These are phyloP conservation scores for Morpho helenor DNA, from an alignment of 2,888 invertebrate species.

Conservation along the genomic window DNA sequence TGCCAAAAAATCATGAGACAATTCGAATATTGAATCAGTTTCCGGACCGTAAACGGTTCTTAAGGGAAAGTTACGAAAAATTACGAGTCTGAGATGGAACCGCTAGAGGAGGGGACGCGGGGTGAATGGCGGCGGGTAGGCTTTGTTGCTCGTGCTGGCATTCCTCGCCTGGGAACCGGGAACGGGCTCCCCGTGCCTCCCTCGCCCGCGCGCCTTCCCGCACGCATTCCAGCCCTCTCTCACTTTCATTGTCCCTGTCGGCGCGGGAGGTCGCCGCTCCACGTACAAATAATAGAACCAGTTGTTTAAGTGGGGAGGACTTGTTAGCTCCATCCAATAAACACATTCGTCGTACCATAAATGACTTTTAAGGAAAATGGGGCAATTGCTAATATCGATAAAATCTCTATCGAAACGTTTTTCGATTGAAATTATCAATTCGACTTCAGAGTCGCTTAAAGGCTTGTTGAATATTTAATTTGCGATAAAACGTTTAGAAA, in stretches of 20 bases:
- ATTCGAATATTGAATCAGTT: slow-evolving; percentile 33
- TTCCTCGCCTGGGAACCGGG: slow-evolving; percentile 78
- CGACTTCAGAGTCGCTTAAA: slow-evolving; percentile 21
- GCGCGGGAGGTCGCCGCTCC: slow-evolving; percentile 73
- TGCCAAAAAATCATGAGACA: slow-evolving; percentile 19
- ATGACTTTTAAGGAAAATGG: slow-evolving; percentile 57
- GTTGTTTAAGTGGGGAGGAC: slow-evolving; percentile 55
- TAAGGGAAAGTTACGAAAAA: slow-evolving; percentile 66
- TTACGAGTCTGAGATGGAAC: slow-evolving; percentile 58
- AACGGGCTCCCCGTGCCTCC: slow-evolving; percentile 45
- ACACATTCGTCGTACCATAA: slow-evolving; percentile 60
- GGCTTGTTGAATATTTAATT: slow-evolving; percentile 19
- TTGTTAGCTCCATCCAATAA: slow-evolving; percentile 61
- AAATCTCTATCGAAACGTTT: slow-evolving; percentile 26
- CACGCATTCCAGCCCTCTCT: slow-evolving; percentile 73
- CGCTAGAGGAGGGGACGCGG: slow-evolving; percentile 49
- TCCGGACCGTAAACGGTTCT: slow-evolving; percentile 52
- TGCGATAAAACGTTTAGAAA: slow-evolving; percentile 10
- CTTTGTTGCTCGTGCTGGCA: slow-evolving; percentile 76
- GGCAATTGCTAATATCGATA: slow-evolving; percentile 32
- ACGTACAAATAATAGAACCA: slow-evolving; percentile 65
- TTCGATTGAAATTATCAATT: slow-evolving; percentile 26
- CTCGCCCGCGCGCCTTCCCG: slow-evolving; percentile 43
- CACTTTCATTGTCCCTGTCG: slow-evolving; percentile 77
- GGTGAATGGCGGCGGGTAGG: slow-evolving; percentile 74